Evolutionary conservation across 2,888 invertebrate species (phyloP).

Genomic region (Harpalus rubripes): DNA sequence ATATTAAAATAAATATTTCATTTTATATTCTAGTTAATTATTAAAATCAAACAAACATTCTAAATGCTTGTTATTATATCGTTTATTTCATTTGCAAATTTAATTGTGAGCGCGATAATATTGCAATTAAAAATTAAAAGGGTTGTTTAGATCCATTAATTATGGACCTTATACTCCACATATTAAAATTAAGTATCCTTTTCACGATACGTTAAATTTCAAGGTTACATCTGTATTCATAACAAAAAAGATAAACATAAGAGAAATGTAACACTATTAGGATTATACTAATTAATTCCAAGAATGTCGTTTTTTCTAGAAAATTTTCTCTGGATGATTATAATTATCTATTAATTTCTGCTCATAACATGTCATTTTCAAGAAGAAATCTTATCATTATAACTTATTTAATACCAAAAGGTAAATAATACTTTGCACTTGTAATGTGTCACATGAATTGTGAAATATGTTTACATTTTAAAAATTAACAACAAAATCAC

Average conservation of each 20-base stretch:
- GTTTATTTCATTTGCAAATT: background rate
- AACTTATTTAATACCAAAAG: conserved; percentile 14
- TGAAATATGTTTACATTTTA: conserved; percentile 10
- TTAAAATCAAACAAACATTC: background rate
- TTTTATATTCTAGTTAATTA: background rate
- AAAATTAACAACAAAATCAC: background rate
- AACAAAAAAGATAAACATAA: conserved; percentile 7
- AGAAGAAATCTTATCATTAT: conserved; percentile 30
- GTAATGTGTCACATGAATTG: background rate
- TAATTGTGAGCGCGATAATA: background rate
- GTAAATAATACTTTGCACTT: conserved; percentile 8
- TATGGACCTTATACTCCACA: background rate
- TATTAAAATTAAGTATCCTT: conserved; percentile 2
- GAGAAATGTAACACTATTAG: background rate
- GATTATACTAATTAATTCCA: conserved; percentile 25
- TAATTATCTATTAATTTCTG: conserved; percentile 24
- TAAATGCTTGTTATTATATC: background rate
- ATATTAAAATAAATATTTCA: background rate
- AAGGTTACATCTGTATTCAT: background rate
- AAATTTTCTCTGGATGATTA: background rate
- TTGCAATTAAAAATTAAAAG: conserved; percentile 2
- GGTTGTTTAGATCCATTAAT: background rate
- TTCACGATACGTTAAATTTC: background rate
- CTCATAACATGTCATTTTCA: background rate
- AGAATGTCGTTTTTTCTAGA: conserved; percentile 25